Evolutionary conservation across 2,113 vertebrate species (phyloP).

Genomic region (Phrynosoma platyrhinos): DNA sequence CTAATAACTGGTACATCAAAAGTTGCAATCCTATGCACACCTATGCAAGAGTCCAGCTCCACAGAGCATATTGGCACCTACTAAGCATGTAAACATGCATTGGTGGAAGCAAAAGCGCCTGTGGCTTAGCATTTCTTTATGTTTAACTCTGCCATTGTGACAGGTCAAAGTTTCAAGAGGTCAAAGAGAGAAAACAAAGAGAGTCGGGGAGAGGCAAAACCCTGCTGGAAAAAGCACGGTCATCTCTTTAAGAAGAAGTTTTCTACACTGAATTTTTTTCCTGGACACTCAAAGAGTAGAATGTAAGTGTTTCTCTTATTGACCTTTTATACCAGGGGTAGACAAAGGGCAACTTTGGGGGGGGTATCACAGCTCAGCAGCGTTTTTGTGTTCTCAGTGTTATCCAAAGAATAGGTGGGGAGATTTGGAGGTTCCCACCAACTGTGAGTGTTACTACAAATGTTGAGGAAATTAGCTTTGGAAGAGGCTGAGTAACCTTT

Average conservation of each 20-base stretch:
- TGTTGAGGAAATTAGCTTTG: too few relatives aligned
- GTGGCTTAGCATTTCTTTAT: not conserved
- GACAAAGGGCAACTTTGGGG: too few relatives aligned
- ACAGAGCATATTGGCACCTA: not conserved
- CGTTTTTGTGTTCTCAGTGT: too few relatives aligned
- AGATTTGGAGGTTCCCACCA: too few relatives aligned
- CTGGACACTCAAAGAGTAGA: slow-evolving; percentile 63
- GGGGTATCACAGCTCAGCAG: too few relatives aligned
- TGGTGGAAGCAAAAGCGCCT: not conserved
- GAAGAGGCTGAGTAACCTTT: too few relatives aligned
- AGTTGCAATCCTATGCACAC: not conserved
- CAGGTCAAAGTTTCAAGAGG: slow-evolving; percentile 65
- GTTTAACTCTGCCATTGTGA: not conserved
- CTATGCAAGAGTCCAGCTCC: not conserved
- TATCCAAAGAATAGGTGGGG: too few relatives aligned
- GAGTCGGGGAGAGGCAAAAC: slow-evolving; percentile 48
- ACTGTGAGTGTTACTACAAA: too few relatives aligned
- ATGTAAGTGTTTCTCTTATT: slow-evolving; percentile 58
- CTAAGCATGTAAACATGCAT: not conserved
- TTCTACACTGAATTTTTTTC: slow-evolving; percentile 65
- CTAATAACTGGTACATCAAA: not conserved
- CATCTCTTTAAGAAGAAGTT: slow-evolving; percentile 70
- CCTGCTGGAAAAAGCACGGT: slow-evolving; percentile 59
- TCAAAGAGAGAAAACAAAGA: slow-evolving; percentile 55
- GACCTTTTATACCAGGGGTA: not conserved